Conservation (phyloP, 2,888 invertebrate species). For the Lasioglossum calceatum region DNA sequence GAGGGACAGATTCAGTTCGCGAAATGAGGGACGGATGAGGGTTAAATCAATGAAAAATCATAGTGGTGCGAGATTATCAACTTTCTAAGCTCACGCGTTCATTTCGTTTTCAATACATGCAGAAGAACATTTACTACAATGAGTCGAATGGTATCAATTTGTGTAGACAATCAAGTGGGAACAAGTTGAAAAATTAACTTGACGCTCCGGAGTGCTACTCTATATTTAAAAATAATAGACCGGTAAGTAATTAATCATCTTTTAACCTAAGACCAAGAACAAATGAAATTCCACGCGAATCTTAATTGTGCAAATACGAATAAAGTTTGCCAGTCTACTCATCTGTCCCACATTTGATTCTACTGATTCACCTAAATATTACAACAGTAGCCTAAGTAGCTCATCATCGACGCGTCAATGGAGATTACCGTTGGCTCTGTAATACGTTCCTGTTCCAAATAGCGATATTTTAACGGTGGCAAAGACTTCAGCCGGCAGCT, state of each 20-base stretch:
- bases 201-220: no score
- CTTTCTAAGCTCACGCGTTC: not conserved
- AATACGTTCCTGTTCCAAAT: slow-evolving; percentile 5
- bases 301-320: not conserved
- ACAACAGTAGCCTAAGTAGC: not conserved
- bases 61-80: not conserved
- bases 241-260: no score
- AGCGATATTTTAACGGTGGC: slow-evolving; percentile 20
- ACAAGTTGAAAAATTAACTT: not conserved
- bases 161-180: not conserved
- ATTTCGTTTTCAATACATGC: not conserved
- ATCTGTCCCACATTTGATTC: no score
- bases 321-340: not conserved
- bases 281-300: not conserved
- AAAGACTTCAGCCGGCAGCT: slow-evolving; percentile 26
- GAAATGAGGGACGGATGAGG: no score
- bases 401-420: not conserved
- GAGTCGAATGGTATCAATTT: not conserved
- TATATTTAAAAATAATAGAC: no score
- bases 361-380: not conserved
- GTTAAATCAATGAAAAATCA: no score
- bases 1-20: no score
- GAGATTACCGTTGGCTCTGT: not conserved
- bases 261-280: not conserved
- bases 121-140: not conserved